Evolutionary conservation across 2,113 vertebrate species (phyloP).

Genomic region (Eira barbara): DNA sequence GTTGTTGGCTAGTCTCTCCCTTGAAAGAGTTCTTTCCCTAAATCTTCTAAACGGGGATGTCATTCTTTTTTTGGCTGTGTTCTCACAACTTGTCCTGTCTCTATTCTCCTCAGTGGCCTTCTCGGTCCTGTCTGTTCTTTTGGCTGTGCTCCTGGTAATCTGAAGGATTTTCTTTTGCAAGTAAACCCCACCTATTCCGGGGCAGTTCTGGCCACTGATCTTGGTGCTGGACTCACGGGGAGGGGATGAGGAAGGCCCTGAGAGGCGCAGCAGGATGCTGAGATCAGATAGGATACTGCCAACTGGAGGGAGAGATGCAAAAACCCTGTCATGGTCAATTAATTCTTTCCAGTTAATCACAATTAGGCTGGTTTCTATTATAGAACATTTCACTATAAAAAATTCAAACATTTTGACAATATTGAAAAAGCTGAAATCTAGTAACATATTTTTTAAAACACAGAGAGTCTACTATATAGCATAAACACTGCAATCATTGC

Average conservation of each 20-base stretch:
- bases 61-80: slow-evolving; percentile 79
- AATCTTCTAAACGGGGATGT: slow-evolving; percentile 83
- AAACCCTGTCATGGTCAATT: slow-evolving; percentile 63
- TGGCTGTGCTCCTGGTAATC: slow-evolving; percentile 86
- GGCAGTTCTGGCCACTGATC: slow-evolving; percentile 88
- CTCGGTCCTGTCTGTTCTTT: slow-evolving; percentile 69
- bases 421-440: slow-evolving; percentile 35
- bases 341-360: slow-evolving; percentile 61
- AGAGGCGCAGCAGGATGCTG: slow-evolving; percentile 89
- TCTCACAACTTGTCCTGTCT: slow-evolving; percentile 76
- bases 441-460: slow-evolving; percentile 14
- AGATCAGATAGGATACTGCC: slow-evolving; percentile 86
- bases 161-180: slow-evolving; percentile 90
- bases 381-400: slow-evolving; percentile 50
- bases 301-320: slow-evolving; percentile 82
- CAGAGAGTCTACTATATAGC: neutral
- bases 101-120: slow-evolving; percentile 78
- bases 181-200: slow-evolving; percentile 95
- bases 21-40: slow-evolving; percentile 89
- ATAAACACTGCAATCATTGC: slow-evolving; percentile 59
- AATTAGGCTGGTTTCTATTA: slow-evolving; percentile 47
- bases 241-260: slow-evolving; percentile 90
- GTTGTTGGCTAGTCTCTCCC: slow-evolving; percentile 82
- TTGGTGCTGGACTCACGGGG: slow-evolving; percentile 91
- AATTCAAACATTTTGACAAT: slow-evolving; percentile 52